Evolutionary conservation across 1,140 invertebrate genomes (phyloP), one percentile per base, ranked within the genome.

Genomic region (Latrodectus geometricus): DNA sequence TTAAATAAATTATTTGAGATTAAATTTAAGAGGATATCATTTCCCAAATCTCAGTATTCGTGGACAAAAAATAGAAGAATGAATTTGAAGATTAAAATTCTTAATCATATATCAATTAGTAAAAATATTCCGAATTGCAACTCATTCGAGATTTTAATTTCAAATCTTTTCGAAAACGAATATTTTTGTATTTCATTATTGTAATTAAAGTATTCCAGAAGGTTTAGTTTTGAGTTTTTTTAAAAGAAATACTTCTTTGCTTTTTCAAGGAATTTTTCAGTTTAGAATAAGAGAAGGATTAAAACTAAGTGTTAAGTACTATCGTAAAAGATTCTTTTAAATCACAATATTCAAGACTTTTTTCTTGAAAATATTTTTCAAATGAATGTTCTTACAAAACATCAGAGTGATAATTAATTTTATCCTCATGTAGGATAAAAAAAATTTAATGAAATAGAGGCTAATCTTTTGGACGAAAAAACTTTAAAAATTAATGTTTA

Each of bases 51-150:
- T 69, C 17, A 3, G 20, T 1, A 69, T 66, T 35, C 66, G 23
- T 7, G 20, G 7, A 66, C 66, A 69, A 75, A 17, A 52, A 75
- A 14, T 11, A 66, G 17, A 7, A 49, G 69, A 68, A n/a, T 15
- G 8, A n/a, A 50, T 50, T 61, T 17, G n/a, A 17, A 49, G 66
- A 81, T 81, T 72, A 70, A 81, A 69, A 23, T 81, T 15, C 68
- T 70, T 70, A 69, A 81, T 81, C 78, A 70, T 9, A 49, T 21
- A 8, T n/a, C 14, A 7, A 23, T 23, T n/a, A 35, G 68, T 70
- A 72, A 56, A 81, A 81, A 81, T 52, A 50, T 15, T 54, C 8
- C 49, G 35, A 72, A 81, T 81, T 66, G 70, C 12, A 70, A 66
- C 49, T 72, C 50, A 23, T 70, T 35, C 35, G 35, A 35, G 35